phyloP scores from a whole-genome alignment of 2,113 vertebrate species.

The Charadrius vociferus region DNA sequence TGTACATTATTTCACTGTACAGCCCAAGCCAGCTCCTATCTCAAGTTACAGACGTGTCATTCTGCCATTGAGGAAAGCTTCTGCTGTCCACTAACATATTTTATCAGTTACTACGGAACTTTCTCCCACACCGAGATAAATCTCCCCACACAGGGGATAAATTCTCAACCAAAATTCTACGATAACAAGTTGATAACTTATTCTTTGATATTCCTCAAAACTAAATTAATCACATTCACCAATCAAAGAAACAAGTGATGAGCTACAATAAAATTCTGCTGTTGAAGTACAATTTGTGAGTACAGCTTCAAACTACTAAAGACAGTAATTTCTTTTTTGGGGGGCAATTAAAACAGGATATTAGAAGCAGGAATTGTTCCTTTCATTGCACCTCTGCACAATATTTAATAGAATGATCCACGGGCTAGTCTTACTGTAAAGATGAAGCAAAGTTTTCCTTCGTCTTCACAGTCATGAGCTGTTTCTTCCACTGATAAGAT shows the following conservation, averaged over 20 bases:
- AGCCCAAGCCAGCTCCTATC: background rate
- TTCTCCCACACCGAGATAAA: background rate
- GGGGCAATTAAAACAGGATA: background rate
- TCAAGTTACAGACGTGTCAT: background rate
- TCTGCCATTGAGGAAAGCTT: background rate
- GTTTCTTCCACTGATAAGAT: background rate
- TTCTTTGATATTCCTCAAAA: background rate
- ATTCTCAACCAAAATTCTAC: background rate
- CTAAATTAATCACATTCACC: background rate
- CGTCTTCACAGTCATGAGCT: background rate
- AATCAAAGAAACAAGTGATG: background rate
- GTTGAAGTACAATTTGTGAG: background rate
- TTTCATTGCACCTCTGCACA: background rate
- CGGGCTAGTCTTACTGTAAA: background rate
- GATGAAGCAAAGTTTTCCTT: background rate
- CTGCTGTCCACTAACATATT: background rate
- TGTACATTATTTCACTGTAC: accelerated
- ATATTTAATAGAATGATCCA: background rate
- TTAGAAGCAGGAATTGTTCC: background rate
- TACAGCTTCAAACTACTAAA: background rate
- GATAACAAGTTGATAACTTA: background rate
- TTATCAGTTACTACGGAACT: background rate
- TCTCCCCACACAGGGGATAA: background rate
- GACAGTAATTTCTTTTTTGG: background rate
- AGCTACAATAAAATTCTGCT: background rate